A percentile compares a stretch with the other conserved stretches of the same genome.
These are phyloP conservation scores for Danio jaintianensis DNA, from an alignment of 2,797 vertebrate species.

Conservation along the genomic window DNA sequence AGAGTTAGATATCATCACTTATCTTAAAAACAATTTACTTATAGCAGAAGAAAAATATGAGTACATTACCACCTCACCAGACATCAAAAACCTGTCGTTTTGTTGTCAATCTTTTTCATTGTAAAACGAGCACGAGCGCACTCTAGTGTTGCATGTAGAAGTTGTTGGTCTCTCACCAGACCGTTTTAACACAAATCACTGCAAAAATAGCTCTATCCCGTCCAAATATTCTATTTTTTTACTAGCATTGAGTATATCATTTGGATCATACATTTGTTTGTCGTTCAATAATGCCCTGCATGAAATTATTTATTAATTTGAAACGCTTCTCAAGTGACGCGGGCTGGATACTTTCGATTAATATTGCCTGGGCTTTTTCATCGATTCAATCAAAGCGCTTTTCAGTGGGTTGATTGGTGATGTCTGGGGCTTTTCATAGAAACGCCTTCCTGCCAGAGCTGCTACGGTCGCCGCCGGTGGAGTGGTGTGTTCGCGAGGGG, in stretches of 20 bases:
- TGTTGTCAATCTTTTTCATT: background rate
- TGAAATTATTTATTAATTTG: background rate
- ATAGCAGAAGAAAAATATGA: background rate
- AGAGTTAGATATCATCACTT: background rate
- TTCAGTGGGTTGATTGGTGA: constrained; percentile 16
- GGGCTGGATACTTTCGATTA: background rate
- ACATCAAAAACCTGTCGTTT: background rate
- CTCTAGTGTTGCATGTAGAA: constrained; percentile 26
- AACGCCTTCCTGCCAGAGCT: constrained; percentile 54
- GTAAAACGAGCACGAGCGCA: constrained; percentile 4
- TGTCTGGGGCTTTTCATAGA: constrained; percentile 38
- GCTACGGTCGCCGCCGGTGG: constrained; percentile 51
- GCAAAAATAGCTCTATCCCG: background rate
- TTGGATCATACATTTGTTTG: background rate
- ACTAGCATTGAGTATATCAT: background rate
- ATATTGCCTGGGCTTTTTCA: background rate
- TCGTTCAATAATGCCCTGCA: no score
- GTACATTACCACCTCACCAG: background rate
- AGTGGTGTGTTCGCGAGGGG: constrained; percentile 64
- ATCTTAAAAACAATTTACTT: background rate
- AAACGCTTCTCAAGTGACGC: background rate
- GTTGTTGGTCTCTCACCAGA: background rate
- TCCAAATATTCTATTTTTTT: background rate
- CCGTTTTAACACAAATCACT: background rate
- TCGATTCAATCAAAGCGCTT: background rate